phyloP scores from a whole-genome alignment of 2,888 invertebrate species.

The Lacanobia wlatinum region DNA sequence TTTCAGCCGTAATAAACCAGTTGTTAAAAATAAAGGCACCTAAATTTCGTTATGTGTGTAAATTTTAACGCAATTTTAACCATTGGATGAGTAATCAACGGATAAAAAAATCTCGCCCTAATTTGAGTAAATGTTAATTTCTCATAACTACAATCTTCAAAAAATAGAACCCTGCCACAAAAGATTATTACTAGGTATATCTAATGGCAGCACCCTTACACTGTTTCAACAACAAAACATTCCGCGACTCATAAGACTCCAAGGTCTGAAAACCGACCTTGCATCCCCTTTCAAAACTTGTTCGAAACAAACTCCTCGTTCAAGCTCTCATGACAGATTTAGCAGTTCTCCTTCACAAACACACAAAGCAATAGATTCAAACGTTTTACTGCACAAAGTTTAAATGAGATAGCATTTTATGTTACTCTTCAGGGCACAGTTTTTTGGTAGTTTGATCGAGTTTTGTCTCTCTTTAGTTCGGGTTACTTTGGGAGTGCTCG shows the following conservation, averaged over 20 bases:
- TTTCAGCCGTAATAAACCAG: too few relatives aligned
- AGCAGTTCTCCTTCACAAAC: constrained; percentile 39
- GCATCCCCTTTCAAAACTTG: constrained; percentile 25
- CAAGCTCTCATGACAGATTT: constrained; percentile 56
- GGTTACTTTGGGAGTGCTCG: constrained; percentile 35
- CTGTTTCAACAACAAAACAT: not conserved
- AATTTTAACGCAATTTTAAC: too few relatives aligned
- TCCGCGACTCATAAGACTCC: not conserved
- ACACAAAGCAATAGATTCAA: constrained; percentile 53
- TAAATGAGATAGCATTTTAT: constrained; percentile 73
- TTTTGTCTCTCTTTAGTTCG: constrained; percentile 53
- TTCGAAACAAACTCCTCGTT: constrained; percentile 25
- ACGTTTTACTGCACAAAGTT: constrained; percentile 69
- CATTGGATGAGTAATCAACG: too few relatives aligned
- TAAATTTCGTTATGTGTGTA: too few relatives aligned
- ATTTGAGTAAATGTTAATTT: too few relatives aligned
- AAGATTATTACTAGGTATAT: not conserved
- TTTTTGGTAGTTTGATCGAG: constrained; percentile 70
- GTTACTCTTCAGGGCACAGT: constrained; percentile 57
- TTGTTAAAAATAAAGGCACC: too few relatives aligned
- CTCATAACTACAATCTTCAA: too few relatives aligned
- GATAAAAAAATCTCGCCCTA: too few relatives aligned
- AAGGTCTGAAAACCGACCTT: constrained; percentile 7
- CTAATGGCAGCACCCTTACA: not conserved
- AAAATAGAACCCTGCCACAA: not conserved